Base-by-base conservation (phyloP, 2,888 invertebrate species). In the Stictocephala bisonia region DNA sequence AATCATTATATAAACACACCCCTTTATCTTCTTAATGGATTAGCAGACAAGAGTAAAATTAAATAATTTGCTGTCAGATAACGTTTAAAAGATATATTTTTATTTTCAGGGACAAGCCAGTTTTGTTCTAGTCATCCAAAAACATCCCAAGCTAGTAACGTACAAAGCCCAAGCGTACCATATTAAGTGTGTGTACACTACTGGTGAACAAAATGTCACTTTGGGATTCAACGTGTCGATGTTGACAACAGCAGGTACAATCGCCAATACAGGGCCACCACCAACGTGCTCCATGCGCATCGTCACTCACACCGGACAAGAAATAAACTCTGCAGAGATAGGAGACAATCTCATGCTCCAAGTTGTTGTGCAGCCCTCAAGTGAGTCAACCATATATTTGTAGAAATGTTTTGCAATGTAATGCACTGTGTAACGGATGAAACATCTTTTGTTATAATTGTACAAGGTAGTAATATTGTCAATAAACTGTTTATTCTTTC, bases 81-180 rank as follows among this genome's bases (percentile, higher is more conserved):
- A n/a, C n/a, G n/a, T n/a, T n/a, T n/a, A n/a, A n/a, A n/a, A n/a
- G n/a, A n/a, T n/a, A n/a, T n/a, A n/a, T n/a, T n/a, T n/a, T n/a
- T n/a, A n/a, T n/a, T 83, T 84, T 73, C 84, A 93, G 93, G 96
- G 96, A 66, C 90, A 95, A 83, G 96, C 96, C 24, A 94, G 94
- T 82, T 97, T 96, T 83, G 94, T 97, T 0, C 87, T 98, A 50
- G 96, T 98, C 24, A 94, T 98, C 82, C 97, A 98, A 83, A 95
- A 96, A 85, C 97, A 98, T 89, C 96, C 96, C 0, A 95, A 95
- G 86, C 87, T 98, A 68, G 93, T 97, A 66, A 98, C 97, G 0
- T 94, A 94, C 83, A 94, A 94, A 82, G 96, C 97, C 3, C 95
- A 96, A 84, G 97, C 97, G 0, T 98, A 97, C 86, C 95, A 97